These are phyloP conservation scores for Chymomyza costata DNA, from an alignment of 1,140 invertebrate genomes.

Conservation along the genomic window DNA sequence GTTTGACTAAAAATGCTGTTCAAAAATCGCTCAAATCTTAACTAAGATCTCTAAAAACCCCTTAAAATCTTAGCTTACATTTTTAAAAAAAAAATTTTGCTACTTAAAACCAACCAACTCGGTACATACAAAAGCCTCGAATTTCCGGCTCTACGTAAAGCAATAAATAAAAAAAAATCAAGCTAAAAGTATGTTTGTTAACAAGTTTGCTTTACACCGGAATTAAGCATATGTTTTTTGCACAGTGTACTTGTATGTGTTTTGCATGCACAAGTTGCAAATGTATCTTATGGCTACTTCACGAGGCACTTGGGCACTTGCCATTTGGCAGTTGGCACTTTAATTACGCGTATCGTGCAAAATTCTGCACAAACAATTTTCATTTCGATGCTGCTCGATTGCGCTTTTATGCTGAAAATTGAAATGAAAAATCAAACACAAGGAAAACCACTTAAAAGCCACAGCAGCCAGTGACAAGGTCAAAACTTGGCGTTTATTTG, in stretches of 20 bases:
- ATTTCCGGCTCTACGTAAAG: no score
- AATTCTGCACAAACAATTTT: slow-evolving; percentile 2
- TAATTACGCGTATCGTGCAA: slow-evolving; percentile 33
- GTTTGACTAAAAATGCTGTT: no score
- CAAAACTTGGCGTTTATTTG: slow-evolving; percentile 62
- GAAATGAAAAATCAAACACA: slow-evolving; percentile 61
- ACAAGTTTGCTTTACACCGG: neutral
- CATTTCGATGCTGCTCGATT: slow-evolving; percentile 15
- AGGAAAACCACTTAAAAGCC: slow-evolving; percentile 64
- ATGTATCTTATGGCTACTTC: slow-evolving; percentile 19
- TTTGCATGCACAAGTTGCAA: slow-evolving; percentile 14
- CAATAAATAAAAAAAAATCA: neutral
- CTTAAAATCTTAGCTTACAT: no score
- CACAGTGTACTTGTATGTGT: no score
- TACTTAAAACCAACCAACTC: neutral
- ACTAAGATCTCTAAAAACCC: no score
- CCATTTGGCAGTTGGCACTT: slow-evolving; percentile 29
- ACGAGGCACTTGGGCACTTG: no score
- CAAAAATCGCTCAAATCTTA: no score
- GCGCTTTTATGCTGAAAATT: slow-evolving; percentile 52
- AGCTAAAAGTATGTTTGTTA: no score
- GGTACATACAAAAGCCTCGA: no score
- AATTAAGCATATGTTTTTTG: no score
- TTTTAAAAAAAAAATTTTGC: slow-evolving; percentile 19
- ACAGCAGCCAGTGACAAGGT: slow-evolving; percentile 56